A percentile compares a stretch with the other conserved stretches of the same genome.
These are phyloP conservation scores for Linyphia triangularis DNA, from an alignment of 2,888 invertebrate genomes.

Conservation along the genomic window DNA sequence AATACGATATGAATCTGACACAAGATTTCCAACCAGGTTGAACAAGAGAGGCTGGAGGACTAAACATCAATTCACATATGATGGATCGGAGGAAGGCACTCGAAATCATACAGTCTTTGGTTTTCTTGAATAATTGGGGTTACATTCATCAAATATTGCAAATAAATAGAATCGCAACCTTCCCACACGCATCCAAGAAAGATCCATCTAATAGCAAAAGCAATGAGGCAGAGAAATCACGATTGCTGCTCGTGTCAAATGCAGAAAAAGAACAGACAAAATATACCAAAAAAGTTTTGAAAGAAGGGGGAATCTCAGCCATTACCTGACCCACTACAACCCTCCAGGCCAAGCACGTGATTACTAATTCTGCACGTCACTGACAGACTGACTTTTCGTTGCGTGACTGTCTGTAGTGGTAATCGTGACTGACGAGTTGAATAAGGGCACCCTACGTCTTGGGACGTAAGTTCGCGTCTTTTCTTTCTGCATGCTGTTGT, in stretches of 20 bases:
- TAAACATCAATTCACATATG: neutral
- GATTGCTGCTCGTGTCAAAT: conserved; percentile 24
- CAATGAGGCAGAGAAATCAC: conserved; percentile 40
- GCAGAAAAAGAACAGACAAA: conserved; percentile 22
- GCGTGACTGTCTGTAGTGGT: conserved; percentile 60
- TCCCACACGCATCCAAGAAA: conserved; percentile 20
- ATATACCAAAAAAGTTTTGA: neutral
- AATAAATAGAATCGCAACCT: conserved; percentile 44
- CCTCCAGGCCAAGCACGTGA: conserved; percentile 47
- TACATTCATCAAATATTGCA: conserved; percentile 25
- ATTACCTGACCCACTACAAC: conserved; percentile 51
- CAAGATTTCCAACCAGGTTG: neutral
- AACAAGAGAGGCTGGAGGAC: neutral
- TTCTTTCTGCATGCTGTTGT: neutral
- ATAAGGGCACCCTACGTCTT: conserved; percentile 34
- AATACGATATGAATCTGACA: conserved; percentile 17
- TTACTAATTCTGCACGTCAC: conserved; percentile 57
- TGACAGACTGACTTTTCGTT: conserved; percentile 48
- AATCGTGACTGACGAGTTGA: conserved; percentile 54
- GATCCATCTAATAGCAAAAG: conserved; percentile 16
- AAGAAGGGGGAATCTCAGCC: conserved; percentile 15
- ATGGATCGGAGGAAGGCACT: neutral
- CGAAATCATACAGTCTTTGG: neutral
- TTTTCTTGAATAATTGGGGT: conserved; percentile 21
- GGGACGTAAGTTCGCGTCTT: neutral